Evolutionary conservation across 2,888 invertebrate genomes (phyloP).

Genomic region (Lasius fuliginosus): DNA sequence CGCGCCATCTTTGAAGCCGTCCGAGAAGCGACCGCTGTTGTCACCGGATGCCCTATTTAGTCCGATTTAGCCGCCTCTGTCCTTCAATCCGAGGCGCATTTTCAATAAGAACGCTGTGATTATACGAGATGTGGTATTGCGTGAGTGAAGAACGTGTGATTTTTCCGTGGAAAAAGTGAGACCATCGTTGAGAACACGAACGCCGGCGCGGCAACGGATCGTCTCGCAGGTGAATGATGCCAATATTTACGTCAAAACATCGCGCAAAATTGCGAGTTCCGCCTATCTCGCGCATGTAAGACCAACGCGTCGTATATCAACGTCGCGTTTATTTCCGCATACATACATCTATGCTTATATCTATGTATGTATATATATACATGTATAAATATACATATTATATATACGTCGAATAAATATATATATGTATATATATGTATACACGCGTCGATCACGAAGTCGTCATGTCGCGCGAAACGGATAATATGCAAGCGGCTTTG

Average conservation of each 20-base stretch:
- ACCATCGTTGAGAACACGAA: constrained; percentile 78
- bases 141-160: constrained; percentile 78
- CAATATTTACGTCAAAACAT: not conserved
- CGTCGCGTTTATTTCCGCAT: constrained; percentile 4
- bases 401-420: not conserved
- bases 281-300: constrained; percentile 41
- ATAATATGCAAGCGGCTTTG: not conserved
- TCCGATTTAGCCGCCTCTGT: constrained; percentile 13
- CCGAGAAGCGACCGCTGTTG: constrained; percentile 7
- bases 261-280: not conserved
- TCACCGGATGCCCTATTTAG: constrained; percentile 39
- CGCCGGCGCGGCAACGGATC: constrained; percentile 74
- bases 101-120: constrained; percentile 83
- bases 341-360: constrained; percentile 38
- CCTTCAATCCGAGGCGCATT: constrained; percentile 78
- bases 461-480: not conserved
- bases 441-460: not conserved
- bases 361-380: constrained; percentile 12
- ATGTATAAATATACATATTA: not conserved
- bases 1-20: constrained; percentile 39
- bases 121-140: constrained; percentile 82
- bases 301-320: not conserved
- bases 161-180: constrained; percentile 82
- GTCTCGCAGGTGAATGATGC: constrained; percentile 74
- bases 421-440: not conserved